Conservation (phyloP, 2,113 vertebrate species). For the Chelonoidis abingdonii region DNA sequence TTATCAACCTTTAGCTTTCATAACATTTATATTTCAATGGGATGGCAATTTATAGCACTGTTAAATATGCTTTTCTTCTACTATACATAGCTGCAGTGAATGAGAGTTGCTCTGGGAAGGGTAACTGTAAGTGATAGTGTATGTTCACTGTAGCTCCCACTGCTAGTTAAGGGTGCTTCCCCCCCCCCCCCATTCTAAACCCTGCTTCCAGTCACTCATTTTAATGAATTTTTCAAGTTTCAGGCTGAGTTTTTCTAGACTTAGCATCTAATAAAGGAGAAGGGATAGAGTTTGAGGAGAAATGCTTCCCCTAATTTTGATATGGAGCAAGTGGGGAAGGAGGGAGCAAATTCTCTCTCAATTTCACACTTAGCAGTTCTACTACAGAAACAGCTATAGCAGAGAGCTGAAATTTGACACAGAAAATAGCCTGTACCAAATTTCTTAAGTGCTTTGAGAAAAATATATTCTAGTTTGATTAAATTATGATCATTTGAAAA, state of each 20-base stretch:
- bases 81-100: background rate
- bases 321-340: background rate
- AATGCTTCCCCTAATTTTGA: background rate
- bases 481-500: background rate
- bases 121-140: background rate
- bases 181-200: background rate
- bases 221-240: background rate
- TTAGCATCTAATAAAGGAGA: background rate
- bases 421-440: background rate
- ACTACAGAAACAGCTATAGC: background rate
- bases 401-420: background rate
- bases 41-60: background rate
- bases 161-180: background rate
- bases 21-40: background rate
- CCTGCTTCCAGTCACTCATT: background rate
- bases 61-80: background rate
- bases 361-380: background rate
- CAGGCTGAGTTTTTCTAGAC: background rate
- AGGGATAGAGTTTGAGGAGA: background rate
- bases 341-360: background rate
- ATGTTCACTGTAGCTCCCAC: background rate
- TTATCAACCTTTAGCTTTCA: background rate
- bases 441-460: background rate
- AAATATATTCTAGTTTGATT: background rate
- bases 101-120: background rate